These are phyloP conservation scores for Sturmia bella DNA, from an alignment of 2,888 invertebrate species.

Conservation along the genomic window DNA sequence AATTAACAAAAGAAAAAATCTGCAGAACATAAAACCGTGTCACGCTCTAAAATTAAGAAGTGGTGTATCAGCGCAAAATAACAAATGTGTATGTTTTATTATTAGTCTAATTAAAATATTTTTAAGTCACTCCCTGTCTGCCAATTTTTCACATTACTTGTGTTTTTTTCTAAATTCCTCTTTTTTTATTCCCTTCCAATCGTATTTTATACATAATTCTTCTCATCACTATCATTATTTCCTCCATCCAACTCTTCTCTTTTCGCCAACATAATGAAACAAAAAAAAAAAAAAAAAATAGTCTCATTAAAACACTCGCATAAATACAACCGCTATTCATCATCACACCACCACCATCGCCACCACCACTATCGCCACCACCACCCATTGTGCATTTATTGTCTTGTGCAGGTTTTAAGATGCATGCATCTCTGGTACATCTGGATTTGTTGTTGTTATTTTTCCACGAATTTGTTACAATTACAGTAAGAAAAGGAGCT, in stretches of 20 bases:
- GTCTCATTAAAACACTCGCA: conserved; percentile 33
- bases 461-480: conserved; percentile 32
- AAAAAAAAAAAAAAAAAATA: conserved; percentile 27
- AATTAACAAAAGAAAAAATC: conserved; percentile 41
- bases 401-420: conserved; percentile 61
- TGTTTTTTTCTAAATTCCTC: conserved; percentile 48
- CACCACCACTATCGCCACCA: conserved; percentile 24
- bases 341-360: conserved; percentile 51
- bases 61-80: conserved; percentile 6
- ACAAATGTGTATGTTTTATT: conserved; percentile 60
- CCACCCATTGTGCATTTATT: conserved; percentile 35
- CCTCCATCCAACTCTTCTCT: conserved; percentile 39
- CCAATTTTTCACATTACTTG: conserved; percentile 59
- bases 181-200: conserved; percentile 40
- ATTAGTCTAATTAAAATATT: conserved; percentile 61
- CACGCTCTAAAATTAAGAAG: conserved; percentile 37
- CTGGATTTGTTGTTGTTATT: conserved; percentile 41
- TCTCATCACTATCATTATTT: conserved; percentile 43
- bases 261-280: conserved; percentile 28
- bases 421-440: conserved; percentile 62
- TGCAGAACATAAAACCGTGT: conserved; percentile 40
- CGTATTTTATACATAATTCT: conserved; percentile 49
- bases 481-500: conserved; percentile 43
- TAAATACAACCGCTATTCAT: conserved; percentile 36
- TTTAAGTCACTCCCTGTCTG: conserved; percentile 73